These are phyloP conservation scores for Cyanocitta stelleri DNA, from an alignment of 2,113 vertebrate genomes.

Conservation along the genomic window DNA sequence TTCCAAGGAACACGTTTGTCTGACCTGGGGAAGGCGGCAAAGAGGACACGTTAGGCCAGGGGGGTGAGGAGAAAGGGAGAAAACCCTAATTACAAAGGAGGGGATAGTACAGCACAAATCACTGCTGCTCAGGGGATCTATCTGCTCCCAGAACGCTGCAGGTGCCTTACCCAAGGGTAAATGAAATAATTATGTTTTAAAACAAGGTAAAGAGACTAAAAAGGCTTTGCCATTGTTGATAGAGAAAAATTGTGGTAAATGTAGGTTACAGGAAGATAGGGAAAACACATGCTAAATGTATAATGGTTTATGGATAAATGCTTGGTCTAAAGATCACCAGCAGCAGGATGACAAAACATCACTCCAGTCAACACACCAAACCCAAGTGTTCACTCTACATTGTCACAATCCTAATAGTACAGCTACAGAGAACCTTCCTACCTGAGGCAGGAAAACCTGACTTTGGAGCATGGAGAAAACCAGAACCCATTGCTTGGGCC, in stretches of 20 bases:
- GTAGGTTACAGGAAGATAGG: background rate
- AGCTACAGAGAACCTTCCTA: background rate
- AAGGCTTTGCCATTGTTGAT: background rate
- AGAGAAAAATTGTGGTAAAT: background rate
- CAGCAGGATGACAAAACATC: background rate
- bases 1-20: conserved; percentile 22
- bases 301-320: background rate
- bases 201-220: background rate
- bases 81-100: background rate
- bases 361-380: no score
- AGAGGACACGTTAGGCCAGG: background rate
- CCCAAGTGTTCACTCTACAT: background rate
- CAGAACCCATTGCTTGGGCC: background rate
- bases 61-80: background rate
- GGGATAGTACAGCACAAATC: background rate
- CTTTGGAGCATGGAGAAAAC: background rate
- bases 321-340: background rate
- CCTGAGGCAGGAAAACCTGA: background rate
- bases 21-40: background rate
- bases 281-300: background rate
- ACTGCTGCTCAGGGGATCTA: background rate
- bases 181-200: background rate
- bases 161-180: background rate
- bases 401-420: background rate
- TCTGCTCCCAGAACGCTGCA: background rate